Conservation (phyloP, 2,797 vertebrate genomes). For the Gouania willdenowi region DNA sequence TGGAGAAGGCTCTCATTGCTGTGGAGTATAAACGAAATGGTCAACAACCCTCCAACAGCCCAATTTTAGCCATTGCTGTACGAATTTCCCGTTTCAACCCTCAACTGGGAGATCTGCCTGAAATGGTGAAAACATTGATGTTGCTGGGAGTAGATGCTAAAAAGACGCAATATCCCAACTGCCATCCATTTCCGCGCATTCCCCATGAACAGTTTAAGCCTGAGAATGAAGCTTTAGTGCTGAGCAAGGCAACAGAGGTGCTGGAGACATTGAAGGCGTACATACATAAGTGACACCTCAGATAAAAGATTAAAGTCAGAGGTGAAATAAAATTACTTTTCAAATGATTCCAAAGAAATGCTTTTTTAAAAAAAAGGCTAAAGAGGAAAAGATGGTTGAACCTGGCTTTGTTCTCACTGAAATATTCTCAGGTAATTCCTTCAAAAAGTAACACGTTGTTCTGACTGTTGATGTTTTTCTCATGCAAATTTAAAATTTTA, state of each 20-base stretch:
- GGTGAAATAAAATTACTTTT: too few species aligned
- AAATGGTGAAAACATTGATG: conserved; percentile 49
- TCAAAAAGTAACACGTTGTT: too few species aligned
- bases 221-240: conserved; percentile 46
- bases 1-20: conserved; percentile 78
- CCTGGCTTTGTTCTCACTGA: too few species aligned
- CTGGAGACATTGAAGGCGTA: conserved; percentile 60
- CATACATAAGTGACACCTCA: conserved; percentile 30
- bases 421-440: too few species aligned
- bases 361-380: too few species aligned
- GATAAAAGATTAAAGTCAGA: too few species aligned
- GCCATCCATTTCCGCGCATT: conserved; percentile 65
- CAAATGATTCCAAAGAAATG: too few species aligned
- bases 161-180: conserved; percentile 78
- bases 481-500: too few species aligned
- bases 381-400: too few species aligned
- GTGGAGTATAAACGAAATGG: conserved; percentile 62
- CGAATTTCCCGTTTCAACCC: conserved; percentile 41
- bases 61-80: conserved; percentile 53
- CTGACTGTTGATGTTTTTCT: too few species aligned
- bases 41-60: conserved; percentile 7
- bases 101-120: conserved; percentile 48
- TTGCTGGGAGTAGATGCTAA: conserved; percentile 69
- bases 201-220: conserved; percentile 67
- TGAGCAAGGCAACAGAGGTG: conserved; percentile 57